These are phyloP conservation scores for Oasisia sp. DNA, from an alignment of 2,888 invertebrate genomes.

Conservation along the genomic window DNA sequence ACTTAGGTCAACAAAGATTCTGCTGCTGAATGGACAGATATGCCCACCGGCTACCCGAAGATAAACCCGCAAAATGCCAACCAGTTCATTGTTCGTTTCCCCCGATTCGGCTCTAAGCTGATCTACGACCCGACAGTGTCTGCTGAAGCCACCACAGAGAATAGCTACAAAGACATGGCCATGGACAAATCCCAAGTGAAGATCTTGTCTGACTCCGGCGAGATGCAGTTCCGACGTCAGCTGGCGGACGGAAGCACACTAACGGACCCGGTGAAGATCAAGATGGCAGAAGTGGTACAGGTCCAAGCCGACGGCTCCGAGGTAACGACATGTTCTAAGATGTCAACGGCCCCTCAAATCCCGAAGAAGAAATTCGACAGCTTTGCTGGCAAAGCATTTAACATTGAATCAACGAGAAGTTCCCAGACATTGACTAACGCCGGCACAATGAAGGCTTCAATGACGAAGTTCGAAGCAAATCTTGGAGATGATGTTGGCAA, in stretches of 20 bases:
- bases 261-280: background rate
- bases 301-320: background rate
- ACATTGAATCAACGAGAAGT: background rate
- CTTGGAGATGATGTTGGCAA: background rate
- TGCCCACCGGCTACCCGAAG: background rate
- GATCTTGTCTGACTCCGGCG: background rate
- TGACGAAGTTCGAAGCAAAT: background rate
- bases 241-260: background rate
- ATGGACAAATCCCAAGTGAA: background rate
- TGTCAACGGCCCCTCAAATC: background rate
- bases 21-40: background rate
- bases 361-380: background rate
- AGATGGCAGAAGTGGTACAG: background rate
- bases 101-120: background rate
- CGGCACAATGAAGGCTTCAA: background rate
- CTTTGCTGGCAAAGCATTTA: background rate
- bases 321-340: background rate
- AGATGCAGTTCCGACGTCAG: background rate
- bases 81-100: background rate
- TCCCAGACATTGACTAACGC: background rate
- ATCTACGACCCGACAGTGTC: slow-evolving; percentile 9
- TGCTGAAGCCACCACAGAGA: background rate
- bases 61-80: background rate
- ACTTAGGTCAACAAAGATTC: background rate
- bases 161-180: background rate